These are phyloP conservation scores for Cathartes aura DNA, from an alignment of 2,113 vertebrate species.

Conservation along the genomic window DNA sequence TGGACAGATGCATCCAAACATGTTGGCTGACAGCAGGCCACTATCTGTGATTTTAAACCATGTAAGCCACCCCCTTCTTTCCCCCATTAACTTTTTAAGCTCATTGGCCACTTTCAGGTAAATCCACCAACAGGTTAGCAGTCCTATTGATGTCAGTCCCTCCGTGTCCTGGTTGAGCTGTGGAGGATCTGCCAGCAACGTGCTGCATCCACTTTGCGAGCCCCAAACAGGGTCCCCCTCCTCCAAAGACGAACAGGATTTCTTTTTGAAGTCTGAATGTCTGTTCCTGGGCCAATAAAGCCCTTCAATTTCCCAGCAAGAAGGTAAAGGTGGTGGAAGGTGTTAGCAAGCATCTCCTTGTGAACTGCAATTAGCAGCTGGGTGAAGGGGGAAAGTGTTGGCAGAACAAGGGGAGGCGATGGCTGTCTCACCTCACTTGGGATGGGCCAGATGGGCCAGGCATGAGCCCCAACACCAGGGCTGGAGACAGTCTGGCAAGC, in stretches of 20 bases:
- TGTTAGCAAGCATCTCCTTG: conserved; percentile 31
- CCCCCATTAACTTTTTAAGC: background rate
- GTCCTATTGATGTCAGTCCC: fast-evolving
- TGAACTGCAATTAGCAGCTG: conserved; percentile 68
- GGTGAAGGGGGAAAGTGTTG: conserved; percentile 49
- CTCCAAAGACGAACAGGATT: conserved; percentile 17
- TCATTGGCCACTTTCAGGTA: background rate
- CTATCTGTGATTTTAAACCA: background rate
- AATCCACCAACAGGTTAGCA: background rate
- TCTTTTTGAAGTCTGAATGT: conserved; percentile 61
- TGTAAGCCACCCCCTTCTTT: fast-evolving
- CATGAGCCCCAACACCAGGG: background rate
- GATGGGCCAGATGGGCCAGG: conserved; percentile 71
- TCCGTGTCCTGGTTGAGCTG: background rate
- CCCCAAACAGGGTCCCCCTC: background rate
- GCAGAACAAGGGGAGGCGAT: background rate
- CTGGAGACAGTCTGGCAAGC: conserved; percentile 76
- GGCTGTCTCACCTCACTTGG: conserved; percentile 67
- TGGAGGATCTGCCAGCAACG: background rate
- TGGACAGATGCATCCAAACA: background rate
- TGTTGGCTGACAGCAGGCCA: background rate
- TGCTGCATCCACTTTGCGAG: fast-evolving
- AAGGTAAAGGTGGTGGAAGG: conserved; percentile 60
- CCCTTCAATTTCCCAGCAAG: conserved; percentile 5
- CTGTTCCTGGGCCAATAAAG: conserved; percentile 58